Base-by-base conservation (phyloP, 1,140 invertebrate genomes). In the Caenorhabditis tropicalis region DNA sequence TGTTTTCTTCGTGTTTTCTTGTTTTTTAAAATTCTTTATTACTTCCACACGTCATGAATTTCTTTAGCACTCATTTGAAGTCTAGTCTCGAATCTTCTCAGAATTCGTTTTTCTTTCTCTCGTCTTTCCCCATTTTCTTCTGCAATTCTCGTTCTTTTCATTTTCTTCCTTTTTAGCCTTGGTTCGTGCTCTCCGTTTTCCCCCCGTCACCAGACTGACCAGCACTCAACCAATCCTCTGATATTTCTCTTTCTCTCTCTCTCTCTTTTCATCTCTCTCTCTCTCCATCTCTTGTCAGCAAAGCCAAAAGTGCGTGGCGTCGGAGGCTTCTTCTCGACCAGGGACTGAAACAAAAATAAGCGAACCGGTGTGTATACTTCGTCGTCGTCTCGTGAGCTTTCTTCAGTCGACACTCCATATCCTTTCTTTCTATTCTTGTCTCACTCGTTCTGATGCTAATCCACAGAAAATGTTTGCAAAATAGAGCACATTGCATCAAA, bases 281-380 rank as follows among this genome's bases (percentile, higher is more conserved):
- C n/a, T n/a, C n/a, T n/a, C n/a, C n/a, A n/a, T n/a, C n/a, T n/a
- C 16, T 51, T n/a, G 15, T n/a, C n/a, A 51, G 49, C 49, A n/a
- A n/a, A n/a, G n/a, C n/a, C n/a, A n/a, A 70, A 70, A 70, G 60
- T 70, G 60, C 60, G 60, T 70, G 19, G 58, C 31, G 29, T 65
- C 0, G 58, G 15, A n/a, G n/a, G n/a, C n/a, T n/a, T n/a, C n/a
- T n/a, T n/a, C 60, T 70, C 60, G 4, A n/a, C 15, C 7, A 0
- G 31, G 33, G n/a, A 33, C 60, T 70, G 60, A 36, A 70, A 70
- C 60, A n/a, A 9, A 39, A 70, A 36, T 70, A 33, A 39, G 60
- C 16, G 60, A n/a, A 39, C 16, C 60, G 31, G 60, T 39, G 60
- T 70, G 16, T 29, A 36, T 19, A 33, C n/a, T n/a, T n/a, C n/a